Conservation (phyloP, 2,888 invertebrate genomes). For the Punctoribates punctum region DNA sequence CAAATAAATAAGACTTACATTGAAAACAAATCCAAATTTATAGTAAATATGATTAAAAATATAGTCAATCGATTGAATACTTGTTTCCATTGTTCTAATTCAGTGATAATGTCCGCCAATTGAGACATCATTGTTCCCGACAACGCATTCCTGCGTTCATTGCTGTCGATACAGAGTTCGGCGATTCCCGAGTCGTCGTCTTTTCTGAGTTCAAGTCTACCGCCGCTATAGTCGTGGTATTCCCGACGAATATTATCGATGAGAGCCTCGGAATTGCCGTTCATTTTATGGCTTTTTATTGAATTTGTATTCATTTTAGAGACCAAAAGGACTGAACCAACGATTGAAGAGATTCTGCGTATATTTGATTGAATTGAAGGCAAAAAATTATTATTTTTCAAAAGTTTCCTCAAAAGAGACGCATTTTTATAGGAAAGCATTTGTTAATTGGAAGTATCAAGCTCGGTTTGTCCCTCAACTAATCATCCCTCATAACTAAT, state of each 20-base stretch:
- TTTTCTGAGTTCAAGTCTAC: constrained; percentile 51
- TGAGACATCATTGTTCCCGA: constrained; percentile 59
- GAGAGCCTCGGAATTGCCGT: constrained; percentile 15
- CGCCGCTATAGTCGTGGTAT: constrained; percentile 30
- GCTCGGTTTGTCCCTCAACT: not conserved
- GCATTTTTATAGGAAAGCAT: not conserved
- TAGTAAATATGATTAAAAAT: too few relatives aligned
- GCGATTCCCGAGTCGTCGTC: constrained; percentile 56
- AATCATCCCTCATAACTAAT: too few relatives aligned
- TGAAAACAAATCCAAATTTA: not conserved
- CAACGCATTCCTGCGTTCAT: constrained; percentile 56
- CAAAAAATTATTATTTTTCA: constrained; percentile 18
- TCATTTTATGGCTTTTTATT: constrained; percentile 1
- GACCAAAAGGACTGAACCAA: too few relatives aligned
- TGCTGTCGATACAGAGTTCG: constrained; percentile 54
- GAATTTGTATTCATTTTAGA: constrained; percentile 4
- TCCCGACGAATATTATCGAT: constrained; percentile 26
- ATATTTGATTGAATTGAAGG: not conserved
- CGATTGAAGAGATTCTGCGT: constrained; percentile 11
- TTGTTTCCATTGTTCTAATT: constrained; percentile 56
- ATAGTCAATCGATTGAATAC: constrained; percentile 46
- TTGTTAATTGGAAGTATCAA: not conserved
- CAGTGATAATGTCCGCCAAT: constrained; percentile 54
- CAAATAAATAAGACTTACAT: not conserved
- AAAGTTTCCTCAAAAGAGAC: constrained; percentile 28